Evolutionary conservation across 2,888 invertebrate genomes (phyloP), one percentile per base, ranked within the genome.

Genomic region (Drosophila imparisetae): DNA sequence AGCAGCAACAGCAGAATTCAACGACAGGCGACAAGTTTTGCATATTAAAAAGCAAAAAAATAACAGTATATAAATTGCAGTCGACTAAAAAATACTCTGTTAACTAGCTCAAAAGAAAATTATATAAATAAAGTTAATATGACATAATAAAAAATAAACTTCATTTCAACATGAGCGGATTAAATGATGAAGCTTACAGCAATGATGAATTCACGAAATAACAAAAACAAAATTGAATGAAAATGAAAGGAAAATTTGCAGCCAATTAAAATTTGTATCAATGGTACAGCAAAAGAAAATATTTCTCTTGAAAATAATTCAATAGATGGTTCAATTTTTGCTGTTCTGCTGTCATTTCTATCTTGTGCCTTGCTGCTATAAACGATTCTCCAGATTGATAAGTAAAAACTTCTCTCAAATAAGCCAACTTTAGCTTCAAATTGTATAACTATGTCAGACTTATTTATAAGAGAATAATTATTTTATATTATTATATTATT

Each of bases 1-100:
- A 32, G 38, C 29, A 64, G 40, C 24, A 13, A 7, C 7, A 21
- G 60, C n/a, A 71, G 45, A 72, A 61, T 42, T 62, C 65, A 70
- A 75, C 61, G 62, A 62, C 75, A 60, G 62, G 69, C 76, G 77
- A 84, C 82, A 80, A 67, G 75, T 73, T 83, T 78, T 88, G 80
- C 78, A 86, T 83, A 86, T 75, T 81, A 81, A 81, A 63, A 73
- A 29, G 65, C 42, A 34, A 30, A 27, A 59, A 50, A 54, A 58
- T 38, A 78, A 42, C 42, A 52, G 58, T 36, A 75, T 64, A 67
- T 66, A 64, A 13, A 38, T 27, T 38, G 13, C 24, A 7, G 0
- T n/a, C 21, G 49, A 60, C 50, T 60, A 3, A 10, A 2, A 52
- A 45, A 58, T 62, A 54, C 48, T 18, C 52, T 57, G 27, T 45